These are phyloP conservation scores for Rallus crepitans DNA, from an alignment of 2,797 vertebrate species.

Conservation along the genomic window DNA sequence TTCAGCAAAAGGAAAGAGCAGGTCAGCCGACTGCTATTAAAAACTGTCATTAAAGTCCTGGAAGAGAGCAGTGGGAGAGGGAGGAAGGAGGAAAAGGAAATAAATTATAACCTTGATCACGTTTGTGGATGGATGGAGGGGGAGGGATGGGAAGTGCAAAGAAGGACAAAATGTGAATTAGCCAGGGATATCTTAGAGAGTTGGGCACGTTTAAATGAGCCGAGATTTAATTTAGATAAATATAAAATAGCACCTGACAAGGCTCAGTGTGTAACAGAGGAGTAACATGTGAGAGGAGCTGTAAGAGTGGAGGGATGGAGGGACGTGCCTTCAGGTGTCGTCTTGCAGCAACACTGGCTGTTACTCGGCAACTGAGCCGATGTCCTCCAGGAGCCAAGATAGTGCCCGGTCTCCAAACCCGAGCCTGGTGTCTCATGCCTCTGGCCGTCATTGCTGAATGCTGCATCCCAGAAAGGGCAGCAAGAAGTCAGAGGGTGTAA, in stretches of 20 bases:
- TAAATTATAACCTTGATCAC: conserved; percentile 9
- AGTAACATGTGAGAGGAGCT: neutral
- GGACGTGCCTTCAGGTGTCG: neutral
- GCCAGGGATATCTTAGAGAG: neutral
- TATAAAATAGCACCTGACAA: neutral
- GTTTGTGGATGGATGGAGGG: neutral
- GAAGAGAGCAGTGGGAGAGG: neutral
- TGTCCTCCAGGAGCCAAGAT: neutral
- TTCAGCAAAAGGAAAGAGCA: neutral
- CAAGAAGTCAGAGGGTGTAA: neutral
- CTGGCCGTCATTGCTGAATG: neutral
- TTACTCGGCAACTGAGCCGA: neutral
- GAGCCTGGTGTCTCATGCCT: neutral
- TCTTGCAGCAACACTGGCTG: neutral
- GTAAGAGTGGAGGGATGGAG: neutral
- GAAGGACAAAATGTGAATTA: conserved; percentile 32
- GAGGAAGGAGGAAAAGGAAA: conserved; percentile 11
- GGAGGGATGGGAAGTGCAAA: neutral
- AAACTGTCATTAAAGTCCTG: conserved; percentile 36
- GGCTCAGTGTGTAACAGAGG: neutral
- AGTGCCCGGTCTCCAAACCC: neutral
- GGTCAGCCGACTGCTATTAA: conserved; percentile 39
- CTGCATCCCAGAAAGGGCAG: neutral
- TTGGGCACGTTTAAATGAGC: neutral
- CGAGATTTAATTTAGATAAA: conserved; percentile 55